These are phyloP conservation scores for Saiga tatarica DNA, from an alignment of 2,113 vertebrate genomes.

Conservation along the genomic window DNA sequence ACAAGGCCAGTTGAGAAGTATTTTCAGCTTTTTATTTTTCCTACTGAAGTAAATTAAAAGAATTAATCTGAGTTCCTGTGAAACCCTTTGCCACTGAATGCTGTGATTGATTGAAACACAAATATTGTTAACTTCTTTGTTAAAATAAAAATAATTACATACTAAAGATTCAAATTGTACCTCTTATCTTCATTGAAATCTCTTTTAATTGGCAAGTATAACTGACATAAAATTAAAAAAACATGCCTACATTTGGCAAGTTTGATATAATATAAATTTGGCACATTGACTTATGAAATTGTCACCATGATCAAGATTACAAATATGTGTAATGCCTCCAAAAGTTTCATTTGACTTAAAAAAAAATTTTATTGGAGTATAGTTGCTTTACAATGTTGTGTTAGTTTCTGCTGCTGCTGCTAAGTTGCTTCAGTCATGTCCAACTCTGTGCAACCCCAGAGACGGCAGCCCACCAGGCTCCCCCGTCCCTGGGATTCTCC, in stretches of 20 bases:
- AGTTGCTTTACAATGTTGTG: neutral
- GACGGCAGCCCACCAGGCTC: too few species aligned
- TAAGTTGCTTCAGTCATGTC: too few species aligned
- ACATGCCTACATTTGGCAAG: neutral
- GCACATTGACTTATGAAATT: neutral
- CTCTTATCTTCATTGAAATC: neutral
- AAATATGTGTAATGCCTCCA: neutral
- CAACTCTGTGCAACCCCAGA: accelerated
- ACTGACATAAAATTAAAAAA: neutral
- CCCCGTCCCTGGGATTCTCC: too few species aligned
- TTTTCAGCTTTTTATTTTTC: conserved; percentile 50
- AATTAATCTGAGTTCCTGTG: neutral
- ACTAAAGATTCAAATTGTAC: neutral
- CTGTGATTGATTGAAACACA: neutral
- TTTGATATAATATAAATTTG: neutral
- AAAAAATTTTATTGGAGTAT: neutral
- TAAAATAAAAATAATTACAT: neutral
- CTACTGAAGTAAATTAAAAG: neutral
- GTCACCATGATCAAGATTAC: neutral
- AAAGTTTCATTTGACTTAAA: neutral
- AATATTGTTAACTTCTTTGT: neutral
- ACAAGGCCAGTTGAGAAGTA: neutral
- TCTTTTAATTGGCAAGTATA: neutral
- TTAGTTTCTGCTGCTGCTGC: neutral
- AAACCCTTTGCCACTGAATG: neutral